Evolutionary conservation across 2,113 vertebrate genomes (phyloP), one percentile per base, ranked within the genome.

Genomic region (Dolichallabes microphthalmus): DNA sequence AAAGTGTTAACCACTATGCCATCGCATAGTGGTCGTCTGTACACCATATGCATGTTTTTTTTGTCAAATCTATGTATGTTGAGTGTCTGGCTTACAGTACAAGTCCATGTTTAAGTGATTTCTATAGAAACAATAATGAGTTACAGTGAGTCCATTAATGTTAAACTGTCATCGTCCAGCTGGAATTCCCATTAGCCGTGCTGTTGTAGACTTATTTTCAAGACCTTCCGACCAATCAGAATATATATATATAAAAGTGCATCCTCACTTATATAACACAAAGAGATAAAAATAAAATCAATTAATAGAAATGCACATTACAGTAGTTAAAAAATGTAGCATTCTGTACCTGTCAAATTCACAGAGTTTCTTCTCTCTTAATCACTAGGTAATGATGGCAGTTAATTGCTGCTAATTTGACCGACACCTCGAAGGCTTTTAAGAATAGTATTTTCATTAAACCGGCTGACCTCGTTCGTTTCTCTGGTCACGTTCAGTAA

Each of bases 401-500:
- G 57, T 75, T 86, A 76, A 86, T 82, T 76, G 58, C 60, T 66
- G 20, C 58, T 82, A 75, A 86, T 82, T n/a, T 82, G 69, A 64
- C 69, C 22, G 8, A 82, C 80, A 75, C 79, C 58, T 82, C 57
- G 4, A 69, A 74, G 85, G 80, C 68, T 75, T 86, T 86, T 86
- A 86, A 86, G 85, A 86, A 86, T 88, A 80, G 32, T 85, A 86
- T 83, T 79, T 85, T 74, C 74, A 88, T 88, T 88, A 82, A 82
- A 82, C 82, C 13, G 13, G 32, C 80, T 85, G 85, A 85, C 88
- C 88, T 79, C 73, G 82, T 82, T 84, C 63, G 60, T 84, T 86
- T 84, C n/a, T 81, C 88, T 86, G 86, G 87, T 91, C 89, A 88
- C 84, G 82, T 85, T 89, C 80, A 63, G 77, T 89, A 92, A 92